phyloP scores from a whole-genome alignment of 2,113 vertebrate species.

The Scopus umbretta region DNA sequence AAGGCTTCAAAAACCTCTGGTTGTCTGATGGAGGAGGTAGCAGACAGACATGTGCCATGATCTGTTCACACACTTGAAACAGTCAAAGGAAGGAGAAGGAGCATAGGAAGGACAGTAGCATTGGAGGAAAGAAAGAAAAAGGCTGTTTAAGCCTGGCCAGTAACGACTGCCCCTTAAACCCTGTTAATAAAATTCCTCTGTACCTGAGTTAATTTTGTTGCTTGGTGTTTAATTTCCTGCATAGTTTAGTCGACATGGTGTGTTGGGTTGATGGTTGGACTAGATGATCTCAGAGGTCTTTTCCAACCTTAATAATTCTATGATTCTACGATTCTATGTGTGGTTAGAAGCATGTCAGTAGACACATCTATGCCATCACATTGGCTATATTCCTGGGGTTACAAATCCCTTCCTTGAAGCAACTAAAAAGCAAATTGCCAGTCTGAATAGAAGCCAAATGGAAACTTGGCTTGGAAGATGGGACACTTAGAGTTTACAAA shows the following conservation, averaged over 20 bases:
- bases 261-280: no score
- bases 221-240: not conserved
- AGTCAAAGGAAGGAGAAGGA: not conserved
- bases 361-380: not conserved
- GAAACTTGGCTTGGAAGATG: not conserved
- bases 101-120: not conserved
- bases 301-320: no score
- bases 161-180: fast-evolving
- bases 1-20: not conserved
- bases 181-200: not conserved
- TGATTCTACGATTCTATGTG: no score
- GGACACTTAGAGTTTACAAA: not conserved
- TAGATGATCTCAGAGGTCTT: no score
- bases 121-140: not conserved
- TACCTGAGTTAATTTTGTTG: not conserved
- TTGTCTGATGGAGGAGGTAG: not conserved
- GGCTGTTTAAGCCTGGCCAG: not conserved
- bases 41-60: not conserved
- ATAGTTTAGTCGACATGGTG: no score
- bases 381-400: not conserved
- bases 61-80: not conserved
- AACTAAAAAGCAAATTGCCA: not conserved
- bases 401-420: not conserved
- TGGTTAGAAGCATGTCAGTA: not conserved
- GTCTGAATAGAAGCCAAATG: not conserved